phyloP scores from a whole-genome alignment of 2,888 invertebrate species.

The Papilio protenor region DNA sequence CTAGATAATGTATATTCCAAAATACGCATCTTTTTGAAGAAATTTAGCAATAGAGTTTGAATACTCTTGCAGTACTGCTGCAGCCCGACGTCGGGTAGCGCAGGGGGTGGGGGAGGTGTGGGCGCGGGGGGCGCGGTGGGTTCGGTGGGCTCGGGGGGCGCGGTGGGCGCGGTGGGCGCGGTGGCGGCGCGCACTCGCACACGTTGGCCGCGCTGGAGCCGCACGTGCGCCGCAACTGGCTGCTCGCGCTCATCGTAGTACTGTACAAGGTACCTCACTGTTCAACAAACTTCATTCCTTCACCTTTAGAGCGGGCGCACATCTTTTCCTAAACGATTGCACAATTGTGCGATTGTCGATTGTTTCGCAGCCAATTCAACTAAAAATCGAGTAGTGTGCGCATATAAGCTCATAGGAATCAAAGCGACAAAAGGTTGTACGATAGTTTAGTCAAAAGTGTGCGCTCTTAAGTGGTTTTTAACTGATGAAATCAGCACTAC shows the following conservation, averaged over 20 bases:
- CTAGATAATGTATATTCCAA: neutral
- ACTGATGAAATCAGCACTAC: too few relatives aligned
- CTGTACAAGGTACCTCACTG: slow-evolving; percentile 92
- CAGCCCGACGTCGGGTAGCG: slow-evolving; percentile 54
- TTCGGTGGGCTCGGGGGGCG: neutral
- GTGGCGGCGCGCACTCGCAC: slow-evolving; percentile 82
- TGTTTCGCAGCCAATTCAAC: too few relatives aligned
- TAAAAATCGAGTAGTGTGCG: too few relatives aligned
- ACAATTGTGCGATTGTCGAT: too few relatives aligned
- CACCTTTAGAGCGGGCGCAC: too few relatives aligned
- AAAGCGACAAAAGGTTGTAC: too few relatives aligned
- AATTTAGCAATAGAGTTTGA: neutral
- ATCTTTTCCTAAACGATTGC: too few relatives aligned
- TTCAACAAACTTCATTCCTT: too few relatives aligned
- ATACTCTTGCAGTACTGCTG: slow-evolving; percentile 62
- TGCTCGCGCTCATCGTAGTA: slow-evolving; percentile 95
- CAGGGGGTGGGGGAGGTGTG: slow-evolving; percentile 41
- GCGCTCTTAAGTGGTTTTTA: too few relatives aligned
- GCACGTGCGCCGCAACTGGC: slow-evolving; percentile 95
- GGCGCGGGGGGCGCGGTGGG: slow-evolving; percentile 17
- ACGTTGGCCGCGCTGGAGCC: slow-evolving; percentile 95
- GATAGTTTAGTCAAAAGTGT: too few relatives aligned
- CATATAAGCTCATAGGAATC: too few relatives aligned
- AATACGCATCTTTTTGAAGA: neutral
- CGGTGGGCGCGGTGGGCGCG: slow-evolving; percentile 42